Conservation (phyloP, 2,113 vertebrate species). For the Bos indicus region DNA sequence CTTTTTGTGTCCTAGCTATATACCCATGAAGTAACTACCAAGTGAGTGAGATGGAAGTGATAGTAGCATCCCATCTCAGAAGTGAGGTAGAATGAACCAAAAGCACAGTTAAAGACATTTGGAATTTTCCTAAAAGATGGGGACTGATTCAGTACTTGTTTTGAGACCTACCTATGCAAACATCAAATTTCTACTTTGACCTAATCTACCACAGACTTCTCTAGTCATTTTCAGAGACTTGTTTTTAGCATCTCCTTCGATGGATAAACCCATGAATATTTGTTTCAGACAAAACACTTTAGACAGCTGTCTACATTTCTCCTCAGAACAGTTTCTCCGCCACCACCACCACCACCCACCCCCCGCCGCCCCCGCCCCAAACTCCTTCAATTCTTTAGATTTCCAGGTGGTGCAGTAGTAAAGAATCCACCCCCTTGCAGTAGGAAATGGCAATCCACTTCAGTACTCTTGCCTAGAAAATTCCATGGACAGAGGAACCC, state of each 20-base stretch:
- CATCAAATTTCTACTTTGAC: not conserved
- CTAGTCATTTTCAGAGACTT: not conserved
- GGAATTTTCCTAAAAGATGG: not conserved
- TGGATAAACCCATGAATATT: not conserved
- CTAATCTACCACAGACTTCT: not conserved
- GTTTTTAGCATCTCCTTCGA: not conserved
- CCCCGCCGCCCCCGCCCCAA: fast-evolving
- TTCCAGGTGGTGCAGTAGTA: not conserved
- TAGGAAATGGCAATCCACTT: not conserved
- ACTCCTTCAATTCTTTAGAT: not conserved
- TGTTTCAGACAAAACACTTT: not conserved
- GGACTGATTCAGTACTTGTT: not conserved
- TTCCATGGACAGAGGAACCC: not conserved
- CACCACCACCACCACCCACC: no score
- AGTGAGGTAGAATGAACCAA: not conserved
- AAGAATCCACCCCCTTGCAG: not conserved
- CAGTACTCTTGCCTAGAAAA: not conserved
- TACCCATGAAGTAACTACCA: not conserved
- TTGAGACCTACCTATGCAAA: not conserved
- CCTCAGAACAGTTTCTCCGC: not conserved
- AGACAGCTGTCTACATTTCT: not conserved
- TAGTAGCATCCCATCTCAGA: not conserved
- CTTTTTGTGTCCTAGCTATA: not conserved
- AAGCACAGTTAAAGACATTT: not conserved
- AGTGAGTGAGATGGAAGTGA: not conserved